A percentile compares a stretch with the other conserved stretches of the same genome.
These are phyloP conservation scores for Drosophila parvula DNA, from an alignment of 1,140 invertebrate genomes.

Conservation along the genomic window DNA sequence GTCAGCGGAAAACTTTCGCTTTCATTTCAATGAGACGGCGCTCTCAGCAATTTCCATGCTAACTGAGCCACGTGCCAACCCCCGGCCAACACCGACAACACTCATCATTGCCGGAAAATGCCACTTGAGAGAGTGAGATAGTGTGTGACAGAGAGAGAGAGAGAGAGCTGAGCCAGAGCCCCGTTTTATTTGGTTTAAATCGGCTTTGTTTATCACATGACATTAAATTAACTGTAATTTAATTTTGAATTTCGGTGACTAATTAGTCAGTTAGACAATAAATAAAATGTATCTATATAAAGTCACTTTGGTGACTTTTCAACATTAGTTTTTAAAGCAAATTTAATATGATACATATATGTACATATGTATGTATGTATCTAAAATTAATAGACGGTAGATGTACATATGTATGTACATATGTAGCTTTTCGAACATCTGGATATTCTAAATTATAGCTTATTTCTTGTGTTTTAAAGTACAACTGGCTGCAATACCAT, in stretches of 20 bases:
- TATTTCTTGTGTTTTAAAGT: too few species aligned
- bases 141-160: neutral
- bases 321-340: neutral
- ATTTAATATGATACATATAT: too few species aligned
- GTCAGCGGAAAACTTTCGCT: conserved; percentile 63
- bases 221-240: conserved; percentile 48
- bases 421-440: too few species aligned
- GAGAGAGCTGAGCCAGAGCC: neutral
- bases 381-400: neutral
- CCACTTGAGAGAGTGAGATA: neutral
- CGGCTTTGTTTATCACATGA: conserved; percentile 47
- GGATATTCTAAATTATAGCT: too few species aligned
- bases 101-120: neutral
- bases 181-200: conserved; percentile 29
- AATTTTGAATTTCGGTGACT: conserved; percentile 28
- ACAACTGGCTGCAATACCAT: too few species aligned
- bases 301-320: neutral
- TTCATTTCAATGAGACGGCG: conserved; percentile 61
- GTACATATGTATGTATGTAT: too few species aligned
- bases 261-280: conserved; percentile 24
- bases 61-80: conserved; percentile 16
- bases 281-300: conserved; percentile 3
- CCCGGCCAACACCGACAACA: neutral
- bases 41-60: conserved; percentile 45
- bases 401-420: too few species aligned